Percentiles rank a stretch among this genome's conserved stretches.
These are phyloP conservation scores for Drosophila mimetica DNA, from an alignment of 2,888 invertebrate genomes.

Conservation along the genomic window DNA sequence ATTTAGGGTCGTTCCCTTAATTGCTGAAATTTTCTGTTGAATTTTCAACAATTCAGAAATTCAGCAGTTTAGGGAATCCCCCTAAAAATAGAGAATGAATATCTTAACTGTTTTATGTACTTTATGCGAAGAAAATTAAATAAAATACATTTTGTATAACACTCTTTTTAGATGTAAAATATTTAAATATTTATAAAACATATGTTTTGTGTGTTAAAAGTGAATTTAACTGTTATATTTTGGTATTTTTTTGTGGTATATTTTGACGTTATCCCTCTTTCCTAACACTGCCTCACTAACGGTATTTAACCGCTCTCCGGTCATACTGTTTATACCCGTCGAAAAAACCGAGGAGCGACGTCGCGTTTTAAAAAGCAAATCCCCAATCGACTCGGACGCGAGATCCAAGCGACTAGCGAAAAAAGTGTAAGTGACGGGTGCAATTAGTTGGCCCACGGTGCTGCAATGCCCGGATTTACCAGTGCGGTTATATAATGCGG, in stretches of 20 bases:
- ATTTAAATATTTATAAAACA: too few species aligned
- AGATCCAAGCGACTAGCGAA: conserved; percentile 30
- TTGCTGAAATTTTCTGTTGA: too few species aligned
- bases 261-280: background rate
- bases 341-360: conserved; percentile 7
- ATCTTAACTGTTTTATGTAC: too few species aligned
- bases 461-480: conserved; percentile 2
- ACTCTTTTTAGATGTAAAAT: too few species aligned
- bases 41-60: too few species aligned
- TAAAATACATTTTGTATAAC: too few species aligned
- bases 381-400: conserved; percentile 20
- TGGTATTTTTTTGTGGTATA: conserved; percentile 5
- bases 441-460: conserved; percentile 3
- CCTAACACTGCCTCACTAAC: background rate
- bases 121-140: too few species aligned
- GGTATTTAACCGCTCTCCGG: background rate
- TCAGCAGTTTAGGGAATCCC: too few species aligned
- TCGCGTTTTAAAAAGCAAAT: conserved; percentile 32
- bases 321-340: conserved; percentile 1
- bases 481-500: conserved; percentile 44
- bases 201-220: too few species aligned
- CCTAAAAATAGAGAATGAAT: too few species aligned
- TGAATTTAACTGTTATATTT: background rate
- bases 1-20: too few species aligned
- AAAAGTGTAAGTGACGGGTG: conserved; percentile 67